Evolutionary conservation across 2,113 vertebrate genomes (phyloP).

Genomic region (Poecile atricapillus): DNA sequence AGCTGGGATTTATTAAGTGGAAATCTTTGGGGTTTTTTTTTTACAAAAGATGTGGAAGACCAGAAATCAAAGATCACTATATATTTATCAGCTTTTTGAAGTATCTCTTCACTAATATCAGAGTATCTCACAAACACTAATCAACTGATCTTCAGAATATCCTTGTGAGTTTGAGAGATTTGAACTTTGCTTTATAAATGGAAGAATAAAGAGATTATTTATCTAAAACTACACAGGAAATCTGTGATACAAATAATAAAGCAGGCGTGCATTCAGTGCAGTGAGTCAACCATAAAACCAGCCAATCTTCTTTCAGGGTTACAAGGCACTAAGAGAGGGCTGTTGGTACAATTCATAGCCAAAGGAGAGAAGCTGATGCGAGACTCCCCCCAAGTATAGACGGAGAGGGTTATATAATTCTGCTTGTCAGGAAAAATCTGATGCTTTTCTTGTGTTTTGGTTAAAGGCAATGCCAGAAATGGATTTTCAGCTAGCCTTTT

Average conservation of each 20-base stretch:
- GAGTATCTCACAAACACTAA: conserved; percentile 15
- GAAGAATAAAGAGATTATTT: neutral
- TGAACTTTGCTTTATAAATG: neutral
- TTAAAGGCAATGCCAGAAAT: neutral
- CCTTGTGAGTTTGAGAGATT: neutral
- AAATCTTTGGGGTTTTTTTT: neutral
- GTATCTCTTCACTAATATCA: conserved; percentile 13
- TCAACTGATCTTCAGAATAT: conserved; percentile 30
- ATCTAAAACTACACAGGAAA: neutral
- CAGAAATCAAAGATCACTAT: conserved; percentile 29
- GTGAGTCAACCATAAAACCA: neutral
- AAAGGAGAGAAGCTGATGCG: neutral
- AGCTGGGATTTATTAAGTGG: conserved; percentile 22
- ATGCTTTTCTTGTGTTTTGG: neutral
- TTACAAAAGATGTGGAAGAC: neutral
- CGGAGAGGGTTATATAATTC: neutral
- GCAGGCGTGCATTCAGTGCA: neutral
- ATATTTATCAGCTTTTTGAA: conserved; percentile 6
- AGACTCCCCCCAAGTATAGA: neutral
- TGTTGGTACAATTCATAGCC: neutral
- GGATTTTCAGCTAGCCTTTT: neutral
- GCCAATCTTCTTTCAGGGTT: neutral
- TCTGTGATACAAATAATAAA: neutral
- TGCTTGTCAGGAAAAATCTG: neutral
- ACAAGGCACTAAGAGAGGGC: neutral